These are phyloP conservation scores for Cryptoleucopteryx plumbea DNA, from an alignment of 2,113 vertebrate genomes.

Conservation along the genomic window DNA sequence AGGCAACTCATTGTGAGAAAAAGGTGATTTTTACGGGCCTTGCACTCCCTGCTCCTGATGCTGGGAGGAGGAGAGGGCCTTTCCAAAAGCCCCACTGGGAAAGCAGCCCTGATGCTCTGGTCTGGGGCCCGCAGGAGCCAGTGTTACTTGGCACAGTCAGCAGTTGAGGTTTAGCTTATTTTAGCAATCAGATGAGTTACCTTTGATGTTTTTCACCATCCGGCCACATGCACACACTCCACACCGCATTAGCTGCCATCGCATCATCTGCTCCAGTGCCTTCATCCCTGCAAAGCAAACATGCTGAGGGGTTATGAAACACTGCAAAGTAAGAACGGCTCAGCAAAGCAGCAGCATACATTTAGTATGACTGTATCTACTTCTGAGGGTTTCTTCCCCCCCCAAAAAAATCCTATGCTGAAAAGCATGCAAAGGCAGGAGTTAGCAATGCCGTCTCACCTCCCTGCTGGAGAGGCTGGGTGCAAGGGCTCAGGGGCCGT, in stretches of 20 bases:
- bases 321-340: not conserved
- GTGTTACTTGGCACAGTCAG: not conserved
- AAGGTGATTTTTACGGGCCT: not conserved
- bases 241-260: not conserved
- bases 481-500: not conserved
- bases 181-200: not conserved
- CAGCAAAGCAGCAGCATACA: not conserved
- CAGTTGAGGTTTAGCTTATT: not conserved
- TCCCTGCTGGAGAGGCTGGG: not conserved
- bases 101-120: not conserved
- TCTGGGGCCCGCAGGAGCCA: not conserved
- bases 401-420: not conserved
- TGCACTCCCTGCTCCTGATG: not conserved
- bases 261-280: not conserved
- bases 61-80: not conserved
- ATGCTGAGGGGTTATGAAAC: not conserved
- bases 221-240: fast-evolving
- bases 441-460: not conserved
- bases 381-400: fast-evolving
- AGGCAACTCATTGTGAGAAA: not conserved
- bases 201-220: not conserved
- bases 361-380: not conserved
- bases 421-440: not conserved
- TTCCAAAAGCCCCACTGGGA: not conserved
- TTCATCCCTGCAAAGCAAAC: not conserved